Evolutionary conservation across 2,113 vertebrate genomes (phyloP).

Genomic region (Pterocles burchelli): DNA sequence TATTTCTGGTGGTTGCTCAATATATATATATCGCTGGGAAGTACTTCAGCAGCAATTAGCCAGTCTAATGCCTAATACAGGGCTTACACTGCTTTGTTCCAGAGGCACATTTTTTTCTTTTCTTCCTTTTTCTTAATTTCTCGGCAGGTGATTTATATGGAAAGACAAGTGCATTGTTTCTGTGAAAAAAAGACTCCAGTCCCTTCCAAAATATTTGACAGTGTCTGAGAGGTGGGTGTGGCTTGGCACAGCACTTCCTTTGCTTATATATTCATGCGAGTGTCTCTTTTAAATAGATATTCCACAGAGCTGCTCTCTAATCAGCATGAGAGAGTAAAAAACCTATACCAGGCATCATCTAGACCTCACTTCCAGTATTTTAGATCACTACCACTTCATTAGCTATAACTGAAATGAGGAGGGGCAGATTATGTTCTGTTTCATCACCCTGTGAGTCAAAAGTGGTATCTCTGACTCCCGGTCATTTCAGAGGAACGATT

Average conservation of each 20-base stretch:
- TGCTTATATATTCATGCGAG: neutral
- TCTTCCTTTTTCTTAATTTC: conserved; percentile 1
- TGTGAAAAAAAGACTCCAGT: neutral
- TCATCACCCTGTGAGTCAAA: neutral
- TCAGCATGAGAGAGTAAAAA: neutral
- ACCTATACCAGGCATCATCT: neutral
- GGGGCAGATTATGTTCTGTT: neutral
- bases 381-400: neutral
- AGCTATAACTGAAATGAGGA: neutral
- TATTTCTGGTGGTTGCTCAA: conserved; percentile 61
- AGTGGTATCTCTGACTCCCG: neutral
- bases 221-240: neutral
- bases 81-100: neutral
- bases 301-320: neutral
- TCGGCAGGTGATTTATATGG: conserved; percentile 8
- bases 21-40: conserved; percentile 2
- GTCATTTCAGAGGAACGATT: neutral
- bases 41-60: conserved; percentile 52
- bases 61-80: neutral
- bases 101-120: neutral
- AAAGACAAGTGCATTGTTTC: conserved; percentile 15
- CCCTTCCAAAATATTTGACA: conserved; percentile 24
- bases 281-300: neutral
- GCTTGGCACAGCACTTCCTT: neutral
- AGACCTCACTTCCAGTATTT: neutral